A percentile compares a stretch with the other conserved stretches of the same genome.
Conservation (phyloP, 1,140 invertebrate genomes). For the Achatina immaculata region DNA sequence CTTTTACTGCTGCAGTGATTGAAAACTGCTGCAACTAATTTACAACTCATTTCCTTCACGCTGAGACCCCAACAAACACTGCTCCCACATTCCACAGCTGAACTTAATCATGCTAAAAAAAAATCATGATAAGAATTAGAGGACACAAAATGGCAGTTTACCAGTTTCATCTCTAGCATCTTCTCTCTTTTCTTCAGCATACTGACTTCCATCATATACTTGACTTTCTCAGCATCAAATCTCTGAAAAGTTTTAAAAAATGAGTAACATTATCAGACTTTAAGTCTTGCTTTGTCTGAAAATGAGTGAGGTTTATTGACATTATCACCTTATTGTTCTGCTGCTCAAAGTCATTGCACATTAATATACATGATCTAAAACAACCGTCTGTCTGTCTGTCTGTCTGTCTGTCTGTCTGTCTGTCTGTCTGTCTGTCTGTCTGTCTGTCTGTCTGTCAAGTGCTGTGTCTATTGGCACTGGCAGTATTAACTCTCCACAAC, state of each 20-base stretch:
- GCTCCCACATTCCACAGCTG: not conserved
- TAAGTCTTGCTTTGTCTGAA: no score
- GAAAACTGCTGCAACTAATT: not conserved
- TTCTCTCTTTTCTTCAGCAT: conserved; percentile 61
- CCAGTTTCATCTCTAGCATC: conserved; percentile 63
- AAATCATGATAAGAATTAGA: not conserved
- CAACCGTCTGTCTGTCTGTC: no score
- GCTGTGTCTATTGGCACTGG: no score
- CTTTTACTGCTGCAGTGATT: not conserved
- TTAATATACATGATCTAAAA: no score
- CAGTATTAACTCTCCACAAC: no score
- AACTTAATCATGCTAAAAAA: conserved; percentile 1
- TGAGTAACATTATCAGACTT: not conserved
- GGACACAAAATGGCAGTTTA: conserved; percentile 37
- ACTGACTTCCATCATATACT: conserved; percentile 62
- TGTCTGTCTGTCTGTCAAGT: no score
- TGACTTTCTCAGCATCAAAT: conserved; percentile 63
- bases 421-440: no score
- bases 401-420: no score
- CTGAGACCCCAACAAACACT: not conserved
- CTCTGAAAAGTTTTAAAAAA: conserved; percentile 42
- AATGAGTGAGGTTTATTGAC: no score
- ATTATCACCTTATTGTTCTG: no score
- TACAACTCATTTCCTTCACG: not conserved
- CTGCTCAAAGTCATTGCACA: no score